phyloP scores from a whole-genome alignment of 2,797 vertebrate genomes.

The Sus cebifrons region DNA sequence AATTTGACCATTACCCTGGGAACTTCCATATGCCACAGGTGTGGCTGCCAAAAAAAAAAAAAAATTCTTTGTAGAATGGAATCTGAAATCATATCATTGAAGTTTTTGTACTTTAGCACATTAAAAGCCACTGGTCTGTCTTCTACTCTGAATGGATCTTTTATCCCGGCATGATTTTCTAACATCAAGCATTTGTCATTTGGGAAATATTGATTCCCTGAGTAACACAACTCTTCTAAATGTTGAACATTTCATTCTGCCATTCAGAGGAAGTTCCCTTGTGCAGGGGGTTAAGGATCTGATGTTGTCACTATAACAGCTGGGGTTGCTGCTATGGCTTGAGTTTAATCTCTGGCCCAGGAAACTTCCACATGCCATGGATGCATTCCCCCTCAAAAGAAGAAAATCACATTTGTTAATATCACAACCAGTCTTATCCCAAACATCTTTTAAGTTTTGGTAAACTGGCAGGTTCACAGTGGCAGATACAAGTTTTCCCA shows the following conservation, averaged over 20 bases:
- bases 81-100: neutral
- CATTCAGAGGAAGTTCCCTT: too few relatives aligned
- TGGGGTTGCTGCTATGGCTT: too few relatives aligned
- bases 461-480: neutral
- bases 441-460: neutral
- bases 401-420: neutral
- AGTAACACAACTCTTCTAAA: neutral
- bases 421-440: neutral
- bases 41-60: too few relatives aligned
- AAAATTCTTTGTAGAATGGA: neutral
- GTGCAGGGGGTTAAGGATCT: too few relatives aligned
- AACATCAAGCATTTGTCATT: neutral
- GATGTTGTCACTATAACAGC: too few relatives aligned
- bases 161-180: neutral
- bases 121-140: neutral
- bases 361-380: too few relatives aligned
- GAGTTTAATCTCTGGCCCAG: too few relatives aligned
- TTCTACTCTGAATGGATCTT: neutral
- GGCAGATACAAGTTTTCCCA: neutral
- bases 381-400: too few relatives aligned
- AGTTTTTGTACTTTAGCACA: neutral
- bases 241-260: neutral
- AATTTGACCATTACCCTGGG: too few relatives aligned
- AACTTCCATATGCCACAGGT: too few relatives aligned
- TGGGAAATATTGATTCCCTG: neutral